Conservation (phyloP, 2,888 invertebrate genomes). For the Allygus modestus region DNA sequence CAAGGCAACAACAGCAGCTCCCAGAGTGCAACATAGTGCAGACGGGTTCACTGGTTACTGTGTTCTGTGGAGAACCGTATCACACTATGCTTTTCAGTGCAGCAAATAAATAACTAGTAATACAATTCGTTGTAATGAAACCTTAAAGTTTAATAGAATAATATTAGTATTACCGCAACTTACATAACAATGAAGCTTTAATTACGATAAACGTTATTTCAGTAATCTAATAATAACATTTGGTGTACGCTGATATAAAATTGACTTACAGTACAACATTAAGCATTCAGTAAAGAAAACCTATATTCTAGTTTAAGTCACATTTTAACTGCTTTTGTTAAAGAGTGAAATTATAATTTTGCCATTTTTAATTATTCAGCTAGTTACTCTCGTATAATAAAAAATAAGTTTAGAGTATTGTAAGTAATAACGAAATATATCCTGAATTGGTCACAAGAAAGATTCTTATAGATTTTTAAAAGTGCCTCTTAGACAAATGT, state of each 20-base stretch:
- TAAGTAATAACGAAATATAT: too few species aligned
- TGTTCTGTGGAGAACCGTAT: background rate
- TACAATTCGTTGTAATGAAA: slow-evolving; percentile 48
- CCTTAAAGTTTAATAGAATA: slow-evolving; percentile 8
- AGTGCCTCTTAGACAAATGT: too few species aligned
- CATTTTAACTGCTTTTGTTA: background rate
- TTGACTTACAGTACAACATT: slow-evolving; percentile 39
- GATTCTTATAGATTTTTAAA: too few species aligned
- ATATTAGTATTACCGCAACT: slow-evolving; percentile 13
- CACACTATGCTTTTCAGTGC: slow-evolving; percentile 58
- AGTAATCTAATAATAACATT: slow-evolving; percentile 51
- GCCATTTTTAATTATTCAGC: too few species aligned
- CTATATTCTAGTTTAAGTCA: slow-evolving; percentile 14
- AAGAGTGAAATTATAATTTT: background rate
- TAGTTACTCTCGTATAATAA: too few species aligned
- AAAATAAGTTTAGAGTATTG: too few species aligned
- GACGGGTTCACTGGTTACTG: background rate
- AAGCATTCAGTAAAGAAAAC: background rate
- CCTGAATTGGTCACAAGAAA: too few species aligned
- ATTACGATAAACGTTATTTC: slow-evolving; percentile 14
- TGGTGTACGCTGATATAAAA: slow-evolving; percentile 56
- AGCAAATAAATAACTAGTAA: slow-evolving; percentile 23
- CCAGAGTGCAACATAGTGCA: background rate
- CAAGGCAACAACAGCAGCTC: slow-evolving; percentile 36
- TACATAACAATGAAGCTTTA: slow-evolving; percentile 33